Conservation (phyloP, 1,140 invertebrate genomes). For the Chelonus insularis region DNA sequence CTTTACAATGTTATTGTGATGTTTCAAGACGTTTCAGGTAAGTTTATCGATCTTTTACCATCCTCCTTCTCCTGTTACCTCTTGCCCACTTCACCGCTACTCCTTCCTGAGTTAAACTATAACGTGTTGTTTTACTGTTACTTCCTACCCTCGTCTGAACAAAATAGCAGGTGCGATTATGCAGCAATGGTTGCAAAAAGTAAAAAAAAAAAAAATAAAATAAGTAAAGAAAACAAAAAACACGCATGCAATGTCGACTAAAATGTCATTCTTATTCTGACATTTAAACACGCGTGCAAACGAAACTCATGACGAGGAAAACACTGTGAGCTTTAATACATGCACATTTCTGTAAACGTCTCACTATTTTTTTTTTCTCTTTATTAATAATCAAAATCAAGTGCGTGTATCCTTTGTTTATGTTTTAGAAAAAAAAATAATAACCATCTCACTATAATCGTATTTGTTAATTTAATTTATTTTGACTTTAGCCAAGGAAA, state of each 20-base stretch:
- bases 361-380: too few species aligned
- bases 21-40: conserved; percentile 19
- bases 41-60: conserved; percentile 34
- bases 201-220: background rate
- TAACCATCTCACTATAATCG: background rate
- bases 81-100: background rate
- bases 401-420: conserved; percentile 17
- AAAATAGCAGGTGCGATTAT: conserved; percentile 41
- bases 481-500: conserved; percentile 1
- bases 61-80: background rate
- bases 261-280: conserved; percentile 42
- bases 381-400: conserved; percentile 17
- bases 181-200: conserved; percentile 12
- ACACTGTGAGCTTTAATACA: conserved; percentile 13
- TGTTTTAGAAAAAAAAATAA: background rate
- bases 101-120: background rate
- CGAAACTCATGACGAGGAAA: background rate
- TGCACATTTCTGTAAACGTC: conserved; percentile 6
- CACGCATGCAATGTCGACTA: conserved; percentile 34
- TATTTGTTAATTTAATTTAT: conserved; percentile 11
- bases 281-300: conserved; percentile 13
- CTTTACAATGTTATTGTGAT: conserved; percentile 24
- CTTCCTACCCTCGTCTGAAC: background rate
- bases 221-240: conserved; percentile 28
- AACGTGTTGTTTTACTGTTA: conserved; percentile 7